phyloP scores from a whole-genome alignment of 2,797 vertebrate species.

The Gila robusta region DNA sequence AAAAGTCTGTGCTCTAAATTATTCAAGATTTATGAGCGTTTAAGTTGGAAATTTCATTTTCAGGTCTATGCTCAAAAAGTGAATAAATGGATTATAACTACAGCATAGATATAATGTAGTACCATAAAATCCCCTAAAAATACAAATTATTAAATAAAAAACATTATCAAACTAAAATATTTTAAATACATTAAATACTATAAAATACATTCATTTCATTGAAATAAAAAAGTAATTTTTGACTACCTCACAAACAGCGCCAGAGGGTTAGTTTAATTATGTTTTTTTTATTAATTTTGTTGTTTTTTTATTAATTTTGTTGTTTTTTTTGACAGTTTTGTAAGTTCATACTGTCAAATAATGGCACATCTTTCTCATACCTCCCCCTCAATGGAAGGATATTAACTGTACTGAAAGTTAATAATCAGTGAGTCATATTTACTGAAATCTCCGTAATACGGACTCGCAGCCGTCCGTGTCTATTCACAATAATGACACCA shows the following conservation, averaged over 20 bases:
- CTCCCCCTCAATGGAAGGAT: background rate
- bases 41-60: no score
- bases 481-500: slow-evolving; percentile 45
- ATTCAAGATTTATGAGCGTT: no score
- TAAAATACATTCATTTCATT: no score
- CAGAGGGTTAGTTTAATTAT: background rate
- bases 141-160: no score
- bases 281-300: background rate
- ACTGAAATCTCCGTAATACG: slow-evolving; percentile 50
- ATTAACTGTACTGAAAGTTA: slow-evolving; percentile 29
- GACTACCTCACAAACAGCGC: background rate
- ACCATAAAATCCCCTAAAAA: no score
- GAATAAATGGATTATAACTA: no score
- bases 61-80: no score
- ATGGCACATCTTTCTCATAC: background rate
- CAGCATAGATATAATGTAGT: no score
- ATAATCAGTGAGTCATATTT: slow-evolving; percentile 57
- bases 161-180: no score
- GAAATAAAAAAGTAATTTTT: background rate
- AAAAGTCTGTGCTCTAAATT: no score
- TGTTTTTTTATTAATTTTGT: background rate
- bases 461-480: slow-evolving; percentile 34
- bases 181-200: no score
- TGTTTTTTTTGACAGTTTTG: background rate
- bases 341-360: background rate